Conservation (phyloP, 2,888 invertebrate genomes). For the Aporophyla lueneburgensis region DNA sequence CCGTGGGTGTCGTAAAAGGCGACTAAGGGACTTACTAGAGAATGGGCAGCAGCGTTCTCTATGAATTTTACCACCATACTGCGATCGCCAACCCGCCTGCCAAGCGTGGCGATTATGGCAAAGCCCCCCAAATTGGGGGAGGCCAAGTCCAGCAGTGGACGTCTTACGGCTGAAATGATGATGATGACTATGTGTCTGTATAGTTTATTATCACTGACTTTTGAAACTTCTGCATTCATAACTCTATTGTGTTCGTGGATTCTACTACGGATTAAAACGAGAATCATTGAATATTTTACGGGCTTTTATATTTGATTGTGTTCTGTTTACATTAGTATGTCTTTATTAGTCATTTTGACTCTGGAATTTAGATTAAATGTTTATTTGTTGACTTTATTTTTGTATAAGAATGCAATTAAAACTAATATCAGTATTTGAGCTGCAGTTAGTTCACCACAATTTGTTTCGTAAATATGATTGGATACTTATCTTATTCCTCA, state of each 20-base stretch:
- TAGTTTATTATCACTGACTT: background rate
- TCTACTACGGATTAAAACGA: conserved; percentile 58
- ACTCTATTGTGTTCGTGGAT: background rate
- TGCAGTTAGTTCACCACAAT: background rate
- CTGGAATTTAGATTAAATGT: conserved; percentile 63
- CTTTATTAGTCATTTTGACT: conserved; percentile 64
- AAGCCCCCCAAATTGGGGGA: too few species aligned
- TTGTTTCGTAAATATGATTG: background rate
- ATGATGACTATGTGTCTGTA: too few species aligned
- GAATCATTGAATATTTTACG: conserved; percentile 66
- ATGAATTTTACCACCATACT: too few species aligned
- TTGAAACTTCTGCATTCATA: conserved; percentile 34
- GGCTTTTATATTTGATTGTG: conserved; percentile 60
- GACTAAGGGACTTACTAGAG: too few species aligned
- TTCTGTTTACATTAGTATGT: conserved; percentile 61
- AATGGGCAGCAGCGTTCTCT: too few species aligned
- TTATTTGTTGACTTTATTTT: conserved; percentile 36
- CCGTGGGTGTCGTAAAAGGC: too few species aligned
- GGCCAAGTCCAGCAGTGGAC: too few species aligned
- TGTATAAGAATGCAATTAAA: conserved; percentile 13
- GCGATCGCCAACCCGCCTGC: too few species aligned
- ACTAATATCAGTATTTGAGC: background rate
- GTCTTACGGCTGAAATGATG: too few species aligned
- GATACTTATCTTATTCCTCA: background rate
- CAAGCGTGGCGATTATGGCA: too few species aligned